phyloP scores from a whole-genome alignment of 2,113 vertebrate genomes.

The Xiphophorus couchianus region DNA sequence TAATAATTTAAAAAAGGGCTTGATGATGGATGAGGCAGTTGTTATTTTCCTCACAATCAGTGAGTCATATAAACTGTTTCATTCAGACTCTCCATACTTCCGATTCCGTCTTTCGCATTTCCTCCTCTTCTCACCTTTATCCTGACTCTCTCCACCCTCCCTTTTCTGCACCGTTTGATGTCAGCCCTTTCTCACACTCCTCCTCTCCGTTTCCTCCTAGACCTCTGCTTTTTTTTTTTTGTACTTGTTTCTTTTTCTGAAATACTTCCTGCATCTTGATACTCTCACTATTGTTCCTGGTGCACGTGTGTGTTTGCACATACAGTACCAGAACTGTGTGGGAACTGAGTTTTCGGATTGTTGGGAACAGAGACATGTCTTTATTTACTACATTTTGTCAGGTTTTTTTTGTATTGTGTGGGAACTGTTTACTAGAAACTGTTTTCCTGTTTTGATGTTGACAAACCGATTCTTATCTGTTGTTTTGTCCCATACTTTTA shows the following conservation, averaged over 20 bases:
- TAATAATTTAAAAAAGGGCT: constrained; percentile 28
- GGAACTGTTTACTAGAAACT: constrained; percentile 58
- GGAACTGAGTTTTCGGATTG: constrained; percentile 41
- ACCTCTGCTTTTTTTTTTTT: constrained; percentile 12
- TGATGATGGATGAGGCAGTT: constrained; percentile 37
- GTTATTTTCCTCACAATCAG: constrained; percentile 49
- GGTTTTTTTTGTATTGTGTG: constrained; percentile 35
- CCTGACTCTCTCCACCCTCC: background rate
- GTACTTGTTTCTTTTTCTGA: constrained; percentile 53
- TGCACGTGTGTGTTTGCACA: constrained; percentile 38
- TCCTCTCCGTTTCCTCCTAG: constrained; percentile 33
- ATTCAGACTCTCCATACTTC: constrained; percentile 7
- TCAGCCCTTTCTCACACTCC: constrained; percentile 66
- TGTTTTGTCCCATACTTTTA: constrained; percentile 50
- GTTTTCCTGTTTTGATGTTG: constrained; percentile 76
- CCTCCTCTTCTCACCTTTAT: constrained; percentile 16
- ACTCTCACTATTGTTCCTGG: constrained; percentile 74
- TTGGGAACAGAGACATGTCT: constrained; percentile 57
- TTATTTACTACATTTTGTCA: constrained; percentile 51
- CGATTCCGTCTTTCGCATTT: constrained; percentile 9
- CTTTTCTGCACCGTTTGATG: constrained; percentile 35
- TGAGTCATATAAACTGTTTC: constrained; percentile 21
- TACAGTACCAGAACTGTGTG: constrained; percentile 50
- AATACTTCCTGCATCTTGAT: constrained; percentile 68
- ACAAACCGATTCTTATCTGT: constrained; percentile 71